Percentiles rank a stretch among this genome's conserved stretches.
Conservation (phyloP, 2,888 invertebrate species). For the Amphipyra berbera region DNA sequence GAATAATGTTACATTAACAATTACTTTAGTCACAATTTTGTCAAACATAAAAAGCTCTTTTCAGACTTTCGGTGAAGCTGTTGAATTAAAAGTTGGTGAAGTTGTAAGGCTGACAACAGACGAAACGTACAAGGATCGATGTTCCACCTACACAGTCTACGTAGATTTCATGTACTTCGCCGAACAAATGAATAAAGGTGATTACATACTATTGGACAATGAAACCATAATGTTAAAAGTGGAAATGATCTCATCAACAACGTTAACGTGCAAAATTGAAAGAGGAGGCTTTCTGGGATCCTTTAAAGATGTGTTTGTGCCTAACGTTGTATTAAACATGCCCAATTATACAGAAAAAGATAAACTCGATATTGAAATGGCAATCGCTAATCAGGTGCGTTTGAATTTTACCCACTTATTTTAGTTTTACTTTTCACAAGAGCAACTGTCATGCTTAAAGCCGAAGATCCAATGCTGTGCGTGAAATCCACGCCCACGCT, state of each 20-base stretch:
- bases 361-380: conserved; percentile 75
- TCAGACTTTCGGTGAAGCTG: conserved; percentile 76
- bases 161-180: conserved; percentile 88
- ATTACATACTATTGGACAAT: conserved; percentile 89
- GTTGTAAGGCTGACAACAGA: conserved; percentile 88
- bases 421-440: background rate
- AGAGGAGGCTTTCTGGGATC: conserved; percentile 82
- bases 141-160: conserved; percentile 88
- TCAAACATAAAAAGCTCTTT: conserved; percentile 39
- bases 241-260: conserved; percentile 81
- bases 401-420: background rate
- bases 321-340: conserved; percentile 79
- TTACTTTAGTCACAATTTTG: too few relatives aligned
- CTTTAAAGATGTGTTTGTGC: conserved; percentile 81
- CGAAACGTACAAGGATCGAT: conserved; percentile 88
- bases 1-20: too few relatives aligned
- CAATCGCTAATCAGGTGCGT: conserved; percentile 77
- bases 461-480: too few relatives aligned
- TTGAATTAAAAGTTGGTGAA: conserved; percentile 82
- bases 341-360: conserved; percentile 81
- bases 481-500: too few relatives aligned
- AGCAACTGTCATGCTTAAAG: background rate
- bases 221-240: conserved; percentile 94
- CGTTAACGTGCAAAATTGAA: conserved; percentile 81
- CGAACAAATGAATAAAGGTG: conserved; percentile 85